phyloP scores from a whole-genome alignment of 2,113 vertebrate species.

The Reinhardtius hippoglossoides region DNA sequence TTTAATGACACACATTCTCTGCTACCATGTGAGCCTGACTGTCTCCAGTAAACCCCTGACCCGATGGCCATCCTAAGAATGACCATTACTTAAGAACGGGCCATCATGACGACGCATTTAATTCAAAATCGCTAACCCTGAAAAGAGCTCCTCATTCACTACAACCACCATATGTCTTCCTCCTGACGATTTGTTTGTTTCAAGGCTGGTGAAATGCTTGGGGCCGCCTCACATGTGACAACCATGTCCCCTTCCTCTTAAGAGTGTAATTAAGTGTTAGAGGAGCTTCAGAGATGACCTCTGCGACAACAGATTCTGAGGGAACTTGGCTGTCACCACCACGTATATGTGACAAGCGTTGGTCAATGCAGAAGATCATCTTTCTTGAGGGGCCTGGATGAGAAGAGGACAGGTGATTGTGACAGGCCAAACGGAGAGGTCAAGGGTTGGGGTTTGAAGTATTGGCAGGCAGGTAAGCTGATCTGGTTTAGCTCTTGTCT shows the following conservation, averaged over 20 bases:
- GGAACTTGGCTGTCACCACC: conserved; percentile 56
- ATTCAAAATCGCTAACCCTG: conserved; percentile 22
- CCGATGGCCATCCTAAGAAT: conserved; percentile 40
- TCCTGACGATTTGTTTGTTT: too few species aligned
- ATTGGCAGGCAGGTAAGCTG: conserved; percentile 58
- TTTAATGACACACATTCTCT: not conserved
- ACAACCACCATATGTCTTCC: too few species aligned
- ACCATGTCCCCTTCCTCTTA: conserved; percentile 20
- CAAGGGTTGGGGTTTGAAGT: conserved; percentile 72
- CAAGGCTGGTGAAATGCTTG: not conserved
- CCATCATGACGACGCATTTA: conserved; percentile 8
- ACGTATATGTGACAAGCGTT: conserved; percentile 24
- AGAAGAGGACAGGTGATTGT: conserved; percentile 70
- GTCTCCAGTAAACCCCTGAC: conserved; percentile 21
- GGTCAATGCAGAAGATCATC: conserved; percentile 49
- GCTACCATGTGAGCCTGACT: conserved; percentile 2
- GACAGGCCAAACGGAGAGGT: conserved; percentile 67
- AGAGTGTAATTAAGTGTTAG: conserved; percentile 66
- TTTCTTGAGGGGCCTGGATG: conserved; percentile 50
- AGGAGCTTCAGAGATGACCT: conserved; percentile 66
- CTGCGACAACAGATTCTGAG: conserved; percentile 42
- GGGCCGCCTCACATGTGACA: conserved; percentile 20
- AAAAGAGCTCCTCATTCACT: too few species aligned
- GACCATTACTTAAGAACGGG: conserved; percentile 34
- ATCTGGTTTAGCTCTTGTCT: conserved; percentile 57